Conservation (phyloP, 2,888 invertebrate genomes). For the Chironomus tentans region DNA sequence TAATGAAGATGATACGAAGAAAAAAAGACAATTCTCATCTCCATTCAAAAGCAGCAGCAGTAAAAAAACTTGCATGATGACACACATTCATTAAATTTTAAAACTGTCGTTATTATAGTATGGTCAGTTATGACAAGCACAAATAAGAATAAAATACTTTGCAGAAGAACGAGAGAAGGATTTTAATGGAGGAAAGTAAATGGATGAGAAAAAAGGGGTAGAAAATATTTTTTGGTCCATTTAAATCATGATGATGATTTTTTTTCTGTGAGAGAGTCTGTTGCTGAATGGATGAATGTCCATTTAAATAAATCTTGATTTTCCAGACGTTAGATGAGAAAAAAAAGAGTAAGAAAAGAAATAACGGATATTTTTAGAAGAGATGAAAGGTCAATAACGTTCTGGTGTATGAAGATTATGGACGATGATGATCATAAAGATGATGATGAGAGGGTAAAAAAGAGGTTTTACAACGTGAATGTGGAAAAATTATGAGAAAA, state of each 20-base stretch:
- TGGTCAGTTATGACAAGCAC: not conserved
- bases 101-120: slow-evolving; percentile 2
- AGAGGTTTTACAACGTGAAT: not conserved
- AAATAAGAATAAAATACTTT: too few relatives aligned
- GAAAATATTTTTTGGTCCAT: not conserved
- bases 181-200: not conserved
- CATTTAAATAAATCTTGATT: slow-evolving; percentile 12
- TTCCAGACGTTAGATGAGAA: slow-evolving; percentile 1
- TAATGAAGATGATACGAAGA: too few relatives aligned
- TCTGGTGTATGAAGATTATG: not conserved
- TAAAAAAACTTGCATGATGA: not conserved
- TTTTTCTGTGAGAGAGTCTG: not conserved
- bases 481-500: not conserved
- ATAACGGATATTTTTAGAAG: not conserved
- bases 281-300: not conserved
- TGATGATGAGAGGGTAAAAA: not conserved
- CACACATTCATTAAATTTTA: slow-evolving; percentile 1
- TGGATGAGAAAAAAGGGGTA: not conserved
- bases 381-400: slow-evolving; percentile 12
- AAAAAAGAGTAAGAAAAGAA: not conserved
- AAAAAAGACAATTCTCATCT: not conserved
- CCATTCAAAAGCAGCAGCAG: not conserved
- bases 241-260: not conserved
- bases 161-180: not conserved
- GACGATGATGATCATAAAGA: not conserved